Conservation (phyloP, 2,888 invertebrate species). For the Subacronicta megacephala region DNA sequence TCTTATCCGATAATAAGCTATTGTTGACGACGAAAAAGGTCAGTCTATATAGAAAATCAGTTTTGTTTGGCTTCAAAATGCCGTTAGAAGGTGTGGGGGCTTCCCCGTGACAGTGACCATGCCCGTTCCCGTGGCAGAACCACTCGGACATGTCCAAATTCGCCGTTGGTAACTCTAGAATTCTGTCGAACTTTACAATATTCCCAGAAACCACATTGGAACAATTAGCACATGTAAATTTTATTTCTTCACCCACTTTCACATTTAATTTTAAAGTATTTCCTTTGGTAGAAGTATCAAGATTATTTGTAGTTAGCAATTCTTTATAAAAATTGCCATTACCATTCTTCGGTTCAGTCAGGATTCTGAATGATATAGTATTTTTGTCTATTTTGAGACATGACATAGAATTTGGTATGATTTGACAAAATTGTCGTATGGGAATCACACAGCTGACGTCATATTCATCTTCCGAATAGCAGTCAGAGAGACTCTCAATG, state of each 20-base stretch:
- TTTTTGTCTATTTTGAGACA: slow-evolving; percentile 84
- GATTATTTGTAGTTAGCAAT: slow-evolving; percentile 65
- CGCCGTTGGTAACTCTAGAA: slow-evolving; percentile 90
- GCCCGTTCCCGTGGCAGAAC: slow-evolving; percentile 91
- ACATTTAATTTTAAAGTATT: slow-evolving; percentile 73
- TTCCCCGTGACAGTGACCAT: slow-evolving; percentile 75
- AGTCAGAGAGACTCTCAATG: slow-evolving; percentile 84
- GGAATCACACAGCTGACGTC: slow-evolving; percentile 76
- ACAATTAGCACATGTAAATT: slow-evolving; percentile 81
- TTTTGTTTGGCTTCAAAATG: slow-evolving; percentile 81
- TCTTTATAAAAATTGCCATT: slow-evolving; percentile 84
- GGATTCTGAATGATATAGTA: slow-evolving; percentile 83
- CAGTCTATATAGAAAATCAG: slow-evolving; percentile 89
- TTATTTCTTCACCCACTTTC: slow-evolving; percentile 66
- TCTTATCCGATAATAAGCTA: slow-evolving; percentile 76
- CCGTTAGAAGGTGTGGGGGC: slow-evolving; percentile 51
- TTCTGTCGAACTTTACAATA: slow-evolving; percentile 86
- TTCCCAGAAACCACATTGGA: slow-evolving; percentile 83
- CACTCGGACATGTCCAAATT: slow-evolving; percentile 91
- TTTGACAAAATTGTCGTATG: slow-evolving; percentile 79
- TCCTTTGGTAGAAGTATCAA: slow-evolving; percentile 59
- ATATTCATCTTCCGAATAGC: slow-evolving; percentile 80
- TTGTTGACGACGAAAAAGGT: slow-evolving; percentile 88
- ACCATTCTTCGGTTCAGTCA: slow-evolving; percentile 83
- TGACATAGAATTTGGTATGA: slow-evolving; percentile 87